These are phyloP conservation scores for Sturnira hondurensis DNA, from an alignment of 2,113 vertebrate genomes.

Conservation along the genomic window DNA sequence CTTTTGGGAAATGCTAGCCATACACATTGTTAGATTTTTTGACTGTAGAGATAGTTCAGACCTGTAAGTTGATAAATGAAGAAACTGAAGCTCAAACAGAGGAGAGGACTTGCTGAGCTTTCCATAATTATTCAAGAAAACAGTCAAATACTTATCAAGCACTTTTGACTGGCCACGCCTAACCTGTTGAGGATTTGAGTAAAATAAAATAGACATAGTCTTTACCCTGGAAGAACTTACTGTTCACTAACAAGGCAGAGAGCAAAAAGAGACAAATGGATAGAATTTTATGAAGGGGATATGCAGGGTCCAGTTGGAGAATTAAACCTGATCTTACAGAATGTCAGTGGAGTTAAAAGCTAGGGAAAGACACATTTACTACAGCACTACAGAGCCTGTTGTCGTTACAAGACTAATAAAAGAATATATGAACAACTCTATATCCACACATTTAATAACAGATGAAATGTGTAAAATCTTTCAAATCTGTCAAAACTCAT, in stretches of 20 bases:
- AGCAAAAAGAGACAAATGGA: neutral
- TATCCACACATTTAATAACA: too few relatives aligned
- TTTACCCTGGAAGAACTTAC: neutral
- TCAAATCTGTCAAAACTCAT: too few relatives aligned
- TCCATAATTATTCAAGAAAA: neutral
- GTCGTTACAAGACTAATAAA: neutral
- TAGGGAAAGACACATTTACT: neutral
- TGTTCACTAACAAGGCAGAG: neutral
- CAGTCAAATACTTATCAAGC: neutral
- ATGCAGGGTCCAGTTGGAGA: neutral
- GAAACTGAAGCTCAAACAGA: conserved; percentile 2
- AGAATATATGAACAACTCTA: too few relatives aligned
- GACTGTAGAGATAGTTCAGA: neutral
- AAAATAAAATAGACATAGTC: neutral
- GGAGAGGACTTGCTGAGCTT: neutral
- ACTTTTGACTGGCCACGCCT: neutral
- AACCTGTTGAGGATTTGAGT: neutral
- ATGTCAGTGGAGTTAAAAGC: neutral
- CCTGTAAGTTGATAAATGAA: neutral
- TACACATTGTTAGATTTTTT: neutral
- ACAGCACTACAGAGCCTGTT: neutral
- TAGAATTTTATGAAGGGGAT: neutral
- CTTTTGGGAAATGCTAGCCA: neutral
- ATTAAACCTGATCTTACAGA: neutral
- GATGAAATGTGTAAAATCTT: too few relatives aligned